phyloP scores from a whole-genome alignment of 2,888 invertebrate species.

The Amiota minor region DNA sequence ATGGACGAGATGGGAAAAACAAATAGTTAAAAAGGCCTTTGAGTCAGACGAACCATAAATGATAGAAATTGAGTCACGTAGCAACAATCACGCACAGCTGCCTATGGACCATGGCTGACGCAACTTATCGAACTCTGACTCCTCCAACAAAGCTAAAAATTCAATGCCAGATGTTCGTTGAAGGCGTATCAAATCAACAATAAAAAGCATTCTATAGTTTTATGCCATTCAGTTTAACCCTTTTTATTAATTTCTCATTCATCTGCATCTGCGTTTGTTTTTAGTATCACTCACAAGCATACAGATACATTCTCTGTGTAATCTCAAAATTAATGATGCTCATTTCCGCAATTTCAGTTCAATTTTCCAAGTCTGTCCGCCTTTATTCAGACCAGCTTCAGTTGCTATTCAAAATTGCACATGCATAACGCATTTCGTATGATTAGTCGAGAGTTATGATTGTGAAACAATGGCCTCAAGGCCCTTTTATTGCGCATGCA shows the following conservation, averaged over 20 bases:
- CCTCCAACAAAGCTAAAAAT: not conserved
- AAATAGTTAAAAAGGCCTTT: not conserved
- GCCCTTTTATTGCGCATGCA: slow-evolving; percentile 51
- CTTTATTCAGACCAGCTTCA: not conserved
- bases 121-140: not conserved
- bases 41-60: slow-evolving; percentile 16
- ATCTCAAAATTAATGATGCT: slow-evolving; percentile 68
- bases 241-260: not conserved
- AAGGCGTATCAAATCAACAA: not conserved
- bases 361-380: slow-evolving; percentile 12
- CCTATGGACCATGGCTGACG: slow-evolving; percentile 1
- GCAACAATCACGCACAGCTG: slow-evolving; percentile 68
- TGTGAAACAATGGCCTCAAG: slow-evolving; percentile 59
- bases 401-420: slow-evolving; percentile 12
- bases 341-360: slow-evolving; percentile 53
- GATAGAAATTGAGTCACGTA: slow-evolving; percentile 71
- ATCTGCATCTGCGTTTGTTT: slow-evolving; percentile 38
- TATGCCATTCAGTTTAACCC: not conserved
- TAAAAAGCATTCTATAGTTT: slow-evolving; percentile 3
- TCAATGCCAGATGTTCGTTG: slow-evolving; percentile 1
- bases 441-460: slow-evolving; percentile 67
- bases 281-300: slow-evolving; percentile 29
- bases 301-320: slow-evolving; percentile 47
- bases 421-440: slow-evolving; percentile 21
- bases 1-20: not conserved